phyloP scores from a whole-genome alignment of 2,888 invertebrate genomes.

The Alcis repandata region DNA sequence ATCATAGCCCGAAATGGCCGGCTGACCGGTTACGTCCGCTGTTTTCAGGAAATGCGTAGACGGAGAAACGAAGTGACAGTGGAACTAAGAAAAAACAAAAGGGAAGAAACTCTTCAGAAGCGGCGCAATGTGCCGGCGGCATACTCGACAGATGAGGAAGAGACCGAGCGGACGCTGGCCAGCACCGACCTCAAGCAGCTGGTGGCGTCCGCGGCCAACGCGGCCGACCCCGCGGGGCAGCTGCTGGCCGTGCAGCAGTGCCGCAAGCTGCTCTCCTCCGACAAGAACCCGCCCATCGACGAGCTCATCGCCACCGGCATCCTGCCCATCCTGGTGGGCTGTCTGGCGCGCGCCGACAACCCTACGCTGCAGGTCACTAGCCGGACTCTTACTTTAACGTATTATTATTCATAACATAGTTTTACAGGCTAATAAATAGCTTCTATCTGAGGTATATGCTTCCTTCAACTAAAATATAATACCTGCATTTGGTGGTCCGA shows the following conservation, averaged over 20 bases:
- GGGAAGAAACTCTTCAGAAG: conserved; percentile 98
- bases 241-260: conserved; percentile 97
- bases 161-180: conserved; percentile 89
- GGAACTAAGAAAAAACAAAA: conserved; percentile 98
- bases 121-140: conserved; percentile 97
- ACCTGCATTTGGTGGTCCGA: no score
- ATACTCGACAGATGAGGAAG: conserved; percentile 94
- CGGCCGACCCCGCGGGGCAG: conserved; percentile 92
- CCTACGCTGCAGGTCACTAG: conserved; percentile 90
- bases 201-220: conserved; percentile 94
- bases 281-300: conserved; percentile 99
- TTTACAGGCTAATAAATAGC: no score
- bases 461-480: no score
- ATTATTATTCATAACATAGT: no score
- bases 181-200: conserved; percentile 92
- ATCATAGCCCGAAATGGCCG: conserved; percentile 13
- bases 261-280: conserved; percentile 97
- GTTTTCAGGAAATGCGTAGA: conserved; percentile 96
- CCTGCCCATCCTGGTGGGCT: conserved; percentile 96
- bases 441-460: no score
- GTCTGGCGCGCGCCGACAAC: conserved; percentile 94
- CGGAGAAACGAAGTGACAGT: conserved; percentile 98
- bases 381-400: no score
- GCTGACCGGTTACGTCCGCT: conserved; percentile 50
- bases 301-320: conserved; percentile 97